phyloP scores from a whole-genome alignment of 2,113 vertebrate species.

The Nothoprocta pentlandii region DNA sequence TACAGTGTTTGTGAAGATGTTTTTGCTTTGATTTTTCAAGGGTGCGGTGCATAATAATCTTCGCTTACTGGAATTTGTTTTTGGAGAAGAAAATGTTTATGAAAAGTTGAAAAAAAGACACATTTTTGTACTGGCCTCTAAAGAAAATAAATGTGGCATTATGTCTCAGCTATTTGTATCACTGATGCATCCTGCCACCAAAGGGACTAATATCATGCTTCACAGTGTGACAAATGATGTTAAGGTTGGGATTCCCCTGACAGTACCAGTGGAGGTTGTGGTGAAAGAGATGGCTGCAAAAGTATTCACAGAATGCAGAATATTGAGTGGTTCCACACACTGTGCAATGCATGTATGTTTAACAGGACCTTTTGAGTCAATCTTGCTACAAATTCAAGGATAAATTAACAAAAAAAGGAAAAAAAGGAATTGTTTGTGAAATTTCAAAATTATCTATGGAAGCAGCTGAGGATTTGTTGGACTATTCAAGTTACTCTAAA shows the following conservation, averaged over 20 bases:
- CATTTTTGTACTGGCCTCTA: not conserved
- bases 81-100: not conserved
- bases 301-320: not conserved
- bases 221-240: slow-evolving; percentile 20
- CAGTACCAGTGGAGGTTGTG: not conserved
- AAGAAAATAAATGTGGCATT: slow-evolving; percentile 17
- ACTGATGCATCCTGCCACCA: not conserved
- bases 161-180: not conserved
- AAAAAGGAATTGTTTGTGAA: not conserved
- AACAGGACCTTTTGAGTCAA: not conserved
- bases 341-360: not conserved
- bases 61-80: not conserved
- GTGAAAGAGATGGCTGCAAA: not conserved
- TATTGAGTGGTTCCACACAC: not conserved
- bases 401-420: not conserved
- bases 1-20: not conserved
- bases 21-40: not conserved
- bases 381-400: not conserved
- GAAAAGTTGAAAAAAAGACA: not conserved
- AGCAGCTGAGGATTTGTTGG: not conserved
- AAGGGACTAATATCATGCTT: slow-evolving; percentile 15
- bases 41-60: not conserved
- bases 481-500: not conserved
- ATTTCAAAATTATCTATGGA: not conserved
- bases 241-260: not conserved